Base-by-base conservation (phyloP, 2,113 vertebrate species). In the Hemiscyllium ocellatum region DNA sequence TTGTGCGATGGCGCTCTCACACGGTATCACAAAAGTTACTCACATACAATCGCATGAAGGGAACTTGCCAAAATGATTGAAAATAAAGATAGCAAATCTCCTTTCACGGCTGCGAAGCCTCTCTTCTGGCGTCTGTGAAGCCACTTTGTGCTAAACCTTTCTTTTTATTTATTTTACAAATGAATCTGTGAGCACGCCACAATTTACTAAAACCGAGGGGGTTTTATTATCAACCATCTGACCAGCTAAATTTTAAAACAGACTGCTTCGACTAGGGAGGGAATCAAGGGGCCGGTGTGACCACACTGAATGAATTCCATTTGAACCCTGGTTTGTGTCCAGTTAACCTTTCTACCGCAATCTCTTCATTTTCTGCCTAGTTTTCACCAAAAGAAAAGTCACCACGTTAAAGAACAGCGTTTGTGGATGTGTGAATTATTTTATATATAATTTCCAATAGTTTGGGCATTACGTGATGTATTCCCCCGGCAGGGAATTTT, bases 21-120 rank as follows among this genome's bases (percentile, higher is more conserved):
- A n/a, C 68, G 13, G 22, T 68, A 70, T 95, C 37, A 26, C 29
- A 37, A 94, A 94, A 95, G 65, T 95, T 72, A 50, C 93, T 33
- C 26, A 70, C 37, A 29, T 50, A 37, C 66, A 94, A 66, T n/a
- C 89, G 17, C 56, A n/a, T 33, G 24, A 26, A 95, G 66, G 37
- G 50, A 95, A 72, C 66, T 95, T 22, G 93, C 93, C 68, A 70
- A 95, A 94, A 69, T 50, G 93, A 47, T 95, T 95, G 66, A 72
- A 95, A 95, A 95, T 95, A 70, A 72, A 72, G 68, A 70, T 42
- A 70, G 68, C 22, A 13, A 70, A 15, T 5, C 68, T 24, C 42
- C 24, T 50, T 47, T 69, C 37, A 47, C 19, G 42, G 68, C 12
- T 50, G 93, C n/a, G 20, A 68, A 19, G 12, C 91, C 91, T 94